Conservation (phyloP, 2,113 vertebrate genomes). For the Aviceda subcristata region DNA sequence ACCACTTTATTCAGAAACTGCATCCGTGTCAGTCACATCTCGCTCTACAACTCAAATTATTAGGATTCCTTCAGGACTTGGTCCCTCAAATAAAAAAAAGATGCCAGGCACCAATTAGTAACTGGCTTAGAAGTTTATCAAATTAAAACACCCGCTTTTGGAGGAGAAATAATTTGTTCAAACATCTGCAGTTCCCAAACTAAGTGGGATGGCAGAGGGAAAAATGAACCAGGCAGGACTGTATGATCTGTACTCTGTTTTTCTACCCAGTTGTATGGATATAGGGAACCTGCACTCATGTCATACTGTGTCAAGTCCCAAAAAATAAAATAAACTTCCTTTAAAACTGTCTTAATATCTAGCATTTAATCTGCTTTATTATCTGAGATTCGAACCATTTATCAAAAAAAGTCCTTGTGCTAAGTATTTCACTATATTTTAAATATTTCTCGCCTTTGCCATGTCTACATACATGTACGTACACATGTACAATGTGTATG, state of each 20-base stretch:
- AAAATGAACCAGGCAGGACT: background rate
- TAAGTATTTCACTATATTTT: background rate
- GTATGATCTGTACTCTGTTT: background rate
- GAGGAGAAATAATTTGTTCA: background rate
- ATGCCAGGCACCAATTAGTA: background rate
- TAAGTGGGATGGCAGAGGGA: background rate
- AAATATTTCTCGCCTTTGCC: background rate
- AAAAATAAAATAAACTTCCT: background rate
- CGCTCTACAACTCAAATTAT: fast-evolving
- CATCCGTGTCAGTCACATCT: background rate
- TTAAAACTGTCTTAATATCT: background rate
- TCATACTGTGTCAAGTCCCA: background rate
- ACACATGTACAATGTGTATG: too few species aligned
- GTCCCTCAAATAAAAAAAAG: background rate
- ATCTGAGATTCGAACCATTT: background rate
- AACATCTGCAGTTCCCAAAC: background rate
- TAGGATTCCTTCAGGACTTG: background rate
- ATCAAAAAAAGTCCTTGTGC: background rate
- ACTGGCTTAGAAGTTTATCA: background rate
- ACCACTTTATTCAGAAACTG: background rate
- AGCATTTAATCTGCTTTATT: background rate
- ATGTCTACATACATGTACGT: too few species aligned
- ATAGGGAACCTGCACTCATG: background rate
- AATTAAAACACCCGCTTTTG: background rate
- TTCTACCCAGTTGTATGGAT: background rate